Percentiles rank a stretch among this genome's conserved stretches.
Conservation (phyloP, 2,888 invertebrate species). For the Vannuccia rotundouncinata region DNA sequence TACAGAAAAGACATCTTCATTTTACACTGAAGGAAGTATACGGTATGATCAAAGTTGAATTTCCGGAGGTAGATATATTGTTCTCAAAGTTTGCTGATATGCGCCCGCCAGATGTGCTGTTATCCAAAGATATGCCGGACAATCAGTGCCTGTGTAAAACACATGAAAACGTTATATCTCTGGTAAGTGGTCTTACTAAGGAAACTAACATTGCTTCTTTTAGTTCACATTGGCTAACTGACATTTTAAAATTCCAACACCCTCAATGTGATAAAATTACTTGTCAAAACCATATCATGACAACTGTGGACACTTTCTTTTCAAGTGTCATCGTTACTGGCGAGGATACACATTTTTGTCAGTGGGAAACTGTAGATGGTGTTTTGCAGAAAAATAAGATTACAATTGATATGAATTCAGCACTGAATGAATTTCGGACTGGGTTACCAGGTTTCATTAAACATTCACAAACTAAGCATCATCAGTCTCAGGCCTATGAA, state of each 20-base stretch:
- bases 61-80: background rate
- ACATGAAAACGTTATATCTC: background rate
- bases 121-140: background rate
- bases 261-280: background rate
- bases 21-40: background rate
- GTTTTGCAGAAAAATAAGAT: background rate
- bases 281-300: background rate
- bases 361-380: background rate
- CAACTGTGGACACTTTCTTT: background rate
- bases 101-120: constrained; percentile 33
- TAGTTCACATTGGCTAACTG: background rate
- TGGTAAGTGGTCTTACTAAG: background rate
- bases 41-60: constrained; percentile 2
- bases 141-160: background rate
- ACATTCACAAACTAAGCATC: background rate
- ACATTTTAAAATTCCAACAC: background rate
- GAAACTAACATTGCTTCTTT: background rate
- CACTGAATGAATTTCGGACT: background rate
- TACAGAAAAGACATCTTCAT: constrained; percentile 17
- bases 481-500: background rate
- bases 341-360: background rate
- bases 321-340: background rate
- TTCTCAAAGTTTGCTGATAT: constrained; percentile 17
- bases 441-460: background rate
- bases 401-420: background rate